Base-by-base conservation (phyloP, 2,888 invertebrate species). In the Stomorhina lunata region DNA sequence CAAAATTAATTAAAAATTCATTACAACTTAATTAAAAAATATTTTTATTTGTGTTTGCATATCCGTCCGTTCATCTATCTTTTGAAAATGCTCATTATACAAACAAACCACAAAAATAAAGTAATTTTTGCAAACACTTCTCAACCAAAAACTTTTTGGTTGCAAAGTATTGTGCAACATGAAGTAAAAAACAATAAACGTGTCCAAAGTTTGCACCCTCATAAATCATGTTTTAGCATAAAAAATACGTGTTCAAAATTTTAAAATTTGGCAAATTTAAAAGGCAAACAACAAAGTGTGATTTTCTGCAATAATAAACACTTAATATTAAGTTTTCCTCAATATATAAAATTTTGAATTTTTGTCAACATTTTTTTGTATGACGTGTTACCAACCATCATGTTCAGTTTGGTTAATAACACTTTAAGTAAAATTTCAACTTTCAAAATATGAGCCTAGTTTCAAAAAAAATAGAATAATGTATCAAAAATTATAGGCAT, bases 1-100 rank as follows among this genome's bases (percentile, higher is more conserved):
- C 32, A 55, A 78, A 61, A 63, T 55, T 32, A 78, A 79, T 73
- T 73, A 61, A 61, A 73, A 61, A 80, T 73, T 59, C 73, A 61
- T 73, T 73, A 66, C 50, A 80, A 53, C 50, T 66, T 40, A 73
- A 80, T 66, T 68, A 66, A 72, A 57, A 9, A 40, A 29, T 25
- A 22, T 22, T n/a, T 32, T 5, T 22, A 29, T 29, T 48, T 48
- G 1, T 9, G 17, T 2, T n/a, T 17, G 12, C 17, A 43, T 40
- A 1, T 0, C n/a, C 1, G 17, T 37, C 3, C 10, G 43, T 43
- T 43, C 17, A 17, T 15, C 15, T 5, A 20, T 9, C 7, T 45
- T 6, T 7, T 17, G 43, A 6, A 50, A 20, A 27, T 15, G n/a
- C 22, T 55, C 15, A 34, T 37, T 66, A 48, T 57, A 45, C 55